Base-by-base conservation (phyloP, 2,888 invertebrate species). In the Branchellion lobata region DNA sequence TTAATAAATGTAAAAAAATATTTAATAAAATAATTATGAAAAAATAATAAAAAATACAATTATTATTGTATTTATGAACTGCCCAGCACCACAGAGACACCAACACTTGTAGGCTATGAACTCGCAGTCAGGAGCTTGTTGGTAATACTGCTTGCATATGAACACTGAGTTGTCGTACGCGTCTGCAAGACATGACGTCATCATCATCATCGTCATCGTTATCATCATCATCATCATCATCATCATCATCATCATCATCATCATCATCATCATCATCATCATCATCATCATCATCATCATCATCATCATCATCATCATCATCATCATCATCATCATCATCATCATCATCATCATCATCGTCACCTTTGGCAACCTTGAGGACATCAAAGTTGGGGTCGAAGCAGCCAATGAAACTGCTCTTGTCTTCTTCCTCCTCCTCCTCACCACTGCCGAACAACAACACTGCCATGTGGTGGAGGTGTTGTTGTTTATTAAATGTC, bases 101-200 rank as follows among this genome's bases (percentile, higher is more conserved):
- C 81, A 68, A 83, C 83, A 80, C 33, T 82, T 85, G 76, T 82
- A 79, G 73, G 82, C 92, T 82, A 91, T 90, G 78, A 98, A 90
- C 82, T 92, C 90, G 75, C 99, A 88, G 82, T 94, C 93, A 0
- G 99, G 99, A 82, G 96, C 93, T 0, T 92, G 92, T 85, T 97
- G 89, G 88, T 99, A 99, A 89, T 99, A 99, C 88, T 96, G 93
- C 87, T 99, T 99, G 90, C 99, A 99, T 61, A 99, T 91, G 88
- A 98, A 97, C 83, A 94, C 90, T 0, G 99, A 97, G 89, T 97
- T 98, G 87, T 96, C 96, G 88, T 94, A 99, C 0, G 99, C 98
- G 89, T 99, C 98, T 88, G 84, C 33, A 84, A 84, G 71, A 80
- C 81, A 27, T 81, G n/a, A n/a, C n/a, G 8, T 51, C 18, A 14